These are phyloP conservation scores for Loripinus fragilis DNA, from an alignment of 2,888 invertebrate species.

Conservation along the genomic window DNA sequence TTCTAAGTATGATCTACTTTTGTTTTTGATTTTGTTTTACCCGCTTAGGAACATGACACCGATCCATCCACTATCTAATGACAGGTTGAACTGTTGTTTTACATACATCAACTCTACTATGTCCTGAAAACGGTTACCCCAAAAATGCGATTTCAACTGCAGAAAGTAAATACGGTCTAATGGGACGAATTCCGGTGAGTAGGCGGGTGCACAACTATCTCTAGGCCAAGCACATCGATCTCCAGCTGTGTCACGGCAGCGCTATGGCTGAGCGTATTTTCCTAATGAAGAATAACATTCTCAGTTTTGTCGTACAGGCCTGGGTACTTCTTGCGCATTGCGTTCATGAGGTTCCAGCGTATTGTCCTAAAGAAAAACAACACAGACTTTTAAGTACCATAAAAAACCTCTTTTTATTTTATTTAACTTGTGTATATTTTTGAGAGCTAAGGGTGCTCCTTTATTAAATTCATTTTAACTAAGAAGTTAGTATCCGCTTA, in stretches of 20 bases:
- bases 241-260: constrained; percentile 7
- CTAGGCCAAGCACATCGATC: constrained; percentile 7
- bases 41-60: no score
- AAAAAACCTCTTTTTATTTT: constrained; percentile 12
- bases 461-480: constrained; percentile 14
- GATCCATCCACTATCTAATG: constrained; percentile 26
- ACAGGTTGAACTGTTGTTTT: background rate
- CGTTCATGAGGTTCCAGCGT: constrained; percentile 21
- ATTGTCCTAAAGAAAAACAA: constrained; percentile 23
- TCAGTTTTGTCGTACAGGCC: constrained; percentile 15
- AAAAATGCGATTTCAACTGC: constrained; percentile 16
- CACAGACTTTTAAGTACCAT: constrained; percentile 4
- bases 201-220: constrained; percentile 15
- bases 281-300: constrained; percentile 23
- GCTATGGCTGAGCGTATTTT: constrained; percentile 12
- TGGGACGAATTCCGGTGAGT: constrained; percentile 3
- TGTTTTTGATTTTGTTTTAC: no score
- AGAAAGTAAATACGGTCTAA: constrained; percentile 21
- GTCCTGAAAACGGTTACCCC: constrained; percentile 20
- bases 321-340: constrained; percentile 24
- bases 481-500: constrained; percentile 13
- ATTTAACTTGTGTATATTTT: constrained; percentile 7
- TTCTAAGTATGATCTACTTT: no score
- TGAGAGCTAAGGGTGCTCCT: background rate
- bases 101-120: constrained; percentile 8